Evolutionary conservation across 2,888 invertebrate species (phyloP).

Genomic region (Rhaphigaster nebulosa): DNA sequence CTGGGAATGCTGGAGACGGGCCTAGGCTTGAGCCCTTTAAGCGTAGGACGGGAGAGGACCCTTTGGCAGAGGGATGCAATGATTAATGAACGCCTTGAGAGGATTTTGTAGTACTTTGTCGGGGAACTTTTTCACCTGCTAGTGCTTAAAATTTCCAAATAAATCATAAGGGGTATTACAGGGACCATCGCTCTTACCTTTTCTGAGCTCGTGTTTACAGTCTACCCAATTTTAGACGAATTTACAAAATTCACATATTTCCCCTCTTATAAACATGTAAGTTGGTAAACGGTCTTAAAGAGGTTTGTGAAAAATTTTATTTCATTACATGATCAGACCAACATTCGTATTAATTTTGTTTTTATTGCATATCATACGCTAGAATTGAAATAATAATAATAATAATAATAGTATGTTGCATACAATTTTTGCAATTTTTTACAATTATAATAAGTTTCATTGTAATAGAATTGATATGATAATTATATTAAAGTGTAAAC

Average conservation of each 20-base stretch:
- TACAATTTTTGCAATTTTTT: too few species aligned
- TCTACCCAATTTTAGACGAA: not conserved
- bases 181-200: constrained; percentile 25
- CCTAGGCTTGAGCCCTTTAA: not conserved
- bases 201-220: constrained; percentile 32
- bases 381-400: too few species aligned
- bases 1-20: not conserved
- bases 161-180: constrained; percentile 42
- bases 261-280: not conserved
- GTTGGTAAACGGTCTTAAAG: too few species aligned
- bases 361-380: too few species aligned
- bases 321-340: too few species aligned
- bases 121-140: constrained; percentile 48
- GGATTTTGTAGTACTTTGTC: constrained; percentile 50
- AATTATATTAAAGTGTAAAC: too few species aligned
- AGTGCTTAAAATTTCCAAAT: constrained; percentile 46
- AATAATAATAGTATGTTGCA: too few species aligned
- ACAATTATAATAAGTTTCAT: too few species aligned
- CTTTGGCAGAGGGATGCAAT: constrained; percentile 38
- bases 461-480: too few species aligned
- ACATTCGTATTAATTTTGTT: too few species aligned
- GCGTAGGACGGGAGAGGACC: constrained; percentile 9
- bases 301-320: too few species aligned
- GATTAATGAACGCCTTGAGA: constrained; percentile 49
- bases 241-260: not conserved